Percentiles rank a stretch among this genome's conserved stretches.
Conservation (phyloP, 2,888 invertebrate species). For the Papilio demoleus region DNA sequence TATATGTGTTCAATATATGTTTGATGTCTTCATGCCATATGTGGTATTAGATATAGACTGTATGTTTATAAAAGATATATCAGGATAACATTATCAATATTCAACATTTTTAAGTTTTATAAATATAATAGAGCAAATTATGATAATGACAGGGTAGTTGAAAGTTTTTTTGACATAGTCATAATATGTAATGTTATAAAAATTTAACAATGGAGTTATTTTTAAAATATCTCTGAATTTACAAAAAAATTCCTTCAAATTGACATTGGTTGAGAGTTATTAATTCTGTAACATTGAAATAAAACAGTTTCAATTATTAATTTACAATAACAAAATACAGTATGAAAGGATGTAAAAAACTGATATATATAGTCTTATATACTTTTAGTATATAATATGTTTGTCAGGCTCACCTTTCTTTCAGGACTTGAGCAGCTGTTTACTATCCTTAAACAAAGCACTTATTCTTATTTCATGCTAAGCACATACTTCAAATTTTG, state of each 20-base stretch:
- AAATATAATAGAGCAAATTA: too few species aligned
- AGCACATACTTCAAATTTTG: slow-evolving; percentile 9
- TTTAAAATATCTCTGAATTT: background rate
- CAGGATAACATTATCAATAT: too few species aligned
- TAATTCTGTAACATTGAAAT: background rate
- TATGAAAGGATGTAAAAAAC: background rate
- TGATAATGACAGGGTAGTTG: too few species aligned
- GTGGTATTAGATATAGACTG: slow-evolving; percentile 15
- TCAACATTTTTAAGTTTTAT: too few species aligned
- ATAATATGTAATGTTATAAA: background rate
- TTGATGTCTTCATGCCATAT: slow-evolving; percentile 16
- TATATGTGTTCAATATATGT: background rate
- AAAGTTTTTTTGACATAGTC: background rate
- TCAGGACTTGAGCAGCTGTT: slow-evolving; percentile 48
- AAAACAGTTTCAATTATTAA: background rate
- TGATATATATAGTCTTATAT: background rate
- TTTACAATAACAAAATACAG: too few species aligned
- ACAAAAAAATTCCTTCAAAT: background rate
- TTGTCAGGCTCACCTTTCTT: slow-evolving; percentile 67
- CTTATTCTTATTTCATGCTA: background rate
- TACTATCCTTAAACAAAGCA: slow-evolving; percentile 31
- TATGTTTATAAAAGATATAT: too few species aligned
- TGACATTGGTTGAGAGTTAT: background rate
- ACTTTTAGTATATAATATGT: background rate
- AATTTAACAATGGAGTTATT: background rate